Evolutionary conservation across 2,113 vertebrate species (phyloP).

Genomic region (Enhydra lutris): DNA sequence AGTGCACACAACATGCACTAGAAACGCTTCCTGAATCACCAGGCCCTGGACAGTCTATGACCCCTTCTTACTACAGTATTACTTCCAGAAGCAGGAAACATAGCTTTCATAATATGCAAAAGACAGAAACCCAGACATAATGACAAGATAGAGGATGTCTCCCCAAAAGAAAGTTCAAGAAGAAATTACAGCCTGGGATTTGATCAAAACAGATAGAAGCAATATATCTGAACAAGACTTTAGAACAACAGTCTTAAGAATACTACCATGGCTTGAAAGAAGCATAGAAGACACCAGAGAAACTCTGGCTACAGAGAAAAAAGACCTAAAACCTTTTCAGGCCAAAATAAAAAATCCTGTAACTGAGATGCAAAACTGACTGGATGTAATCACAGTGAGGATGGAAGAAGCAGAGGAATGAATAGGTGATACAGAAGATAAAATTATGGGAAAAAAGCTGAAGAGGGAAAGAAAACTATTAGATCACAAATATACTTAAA

Average conservation of each 20-base stretch:
- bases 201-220: background rate
- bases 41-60: background rate
- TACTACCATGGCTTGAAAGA: background rate
- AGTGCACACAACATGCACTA: background rate
- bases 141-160: background rate
- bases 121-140: background rate
- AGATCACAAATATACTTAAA: background rate
- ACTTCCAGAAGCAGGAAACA: background rate
- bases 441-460: background rate
- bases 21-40: background rate
- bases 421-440: background rate
- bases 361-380: background rate
- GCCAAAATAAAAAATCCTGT: background rate
- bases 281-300: background rate
- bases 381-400: background rate
- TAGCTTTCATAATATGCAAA: background rate
- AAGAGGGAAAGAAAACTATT: background rate
- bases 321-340: background rate
- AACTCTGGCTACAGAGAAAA: background rate
- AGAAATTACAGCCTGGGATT: background rate
- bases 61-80: background rate
- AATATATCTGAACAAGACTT: background rate
- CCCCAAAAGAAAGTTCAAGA: background rate
- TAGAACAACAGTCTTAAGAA: background rate
- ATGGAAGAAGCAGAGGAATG: background rate